These are phyloP conservation scores for Drosophila nigritarsus DNA, from an alignment of 2,888 invertebrate genomes.

Conservation along the genomic window DNA sequence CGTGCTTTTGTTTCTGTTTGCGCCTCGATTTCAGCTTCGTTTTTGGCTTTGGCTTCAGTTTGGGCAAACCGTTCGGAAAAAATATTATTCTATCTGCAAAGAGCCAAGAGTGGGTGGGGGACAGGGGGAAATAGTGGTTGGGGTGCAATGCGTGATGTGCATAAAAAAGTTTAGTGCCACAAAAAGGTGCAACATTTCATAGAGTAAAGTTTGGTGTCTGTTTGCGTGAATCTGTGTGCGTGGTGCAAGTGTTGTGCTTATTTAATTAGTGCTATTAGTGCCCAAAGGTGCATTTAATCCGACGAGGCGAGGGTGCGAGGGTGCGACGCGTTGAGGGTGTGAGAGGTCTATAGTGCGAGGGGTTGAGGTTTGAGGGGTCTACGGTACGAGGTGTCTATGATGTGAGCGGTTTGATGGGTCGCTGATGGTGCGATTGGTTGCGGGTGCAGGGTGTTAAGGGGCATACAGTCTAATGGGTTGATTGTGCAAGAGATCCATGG, in stretches of 20 bases:
- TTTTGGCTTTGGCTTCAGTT: slow-evolving; percentile 80
- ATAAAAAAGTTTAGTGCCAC: slow-evolving; percentile 71
- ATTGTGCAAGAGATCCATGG: neutral
- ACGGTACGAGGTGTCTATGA: neutral
- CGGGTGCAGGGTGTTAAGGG: neutral
- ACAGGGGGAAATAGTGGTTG: slow-evolving; percentile 3
- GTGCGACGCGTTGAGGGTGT: slow-evolving; percentile 6
- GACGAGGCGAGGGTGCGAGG: slow-evolving; percentile 1
- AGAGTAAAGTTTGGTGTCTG: slow-evolving; percentile 1
- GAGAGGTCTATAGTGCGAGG: neutral
- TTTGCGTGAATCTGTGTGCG: slow-evolving; percentile 21
- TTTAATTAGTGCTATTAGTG: slow-evolving; percentile 70
- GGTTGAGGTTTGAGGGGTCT: slow-evolving; percentile 7
- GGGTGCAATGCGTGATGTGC: slow-evolving; percentile 64
- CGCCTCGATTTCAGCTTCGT: slow-evolving; percentile 66
- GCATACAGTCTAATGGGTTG: neutral
- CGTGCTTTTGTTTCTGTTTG: slow-evolving; percentile 46
- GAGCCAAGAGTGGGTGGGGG: slow-evolving; percentile 30
- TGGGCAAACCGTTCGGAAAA: slow-evolving; percentile 83
- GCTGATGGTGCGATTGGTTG: neutral
- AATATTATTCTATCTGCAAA: slow-evolving; percentile 84
- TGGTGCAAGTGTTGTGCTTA: slow-evolving; percentile 43
- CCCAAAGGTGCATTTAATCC: slow-evolving; percentile 43
- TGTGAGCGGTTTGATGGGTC: neutral
- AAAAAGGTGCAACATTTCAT: slow-evolving; percentile 58